A percentile compares a stretch with the other conserved stretches of the same genome.
phyloP scores from a whole-genome alignment of 1,140 invertebrate genomes.

The Drosophila quadrilineata region DNA sequence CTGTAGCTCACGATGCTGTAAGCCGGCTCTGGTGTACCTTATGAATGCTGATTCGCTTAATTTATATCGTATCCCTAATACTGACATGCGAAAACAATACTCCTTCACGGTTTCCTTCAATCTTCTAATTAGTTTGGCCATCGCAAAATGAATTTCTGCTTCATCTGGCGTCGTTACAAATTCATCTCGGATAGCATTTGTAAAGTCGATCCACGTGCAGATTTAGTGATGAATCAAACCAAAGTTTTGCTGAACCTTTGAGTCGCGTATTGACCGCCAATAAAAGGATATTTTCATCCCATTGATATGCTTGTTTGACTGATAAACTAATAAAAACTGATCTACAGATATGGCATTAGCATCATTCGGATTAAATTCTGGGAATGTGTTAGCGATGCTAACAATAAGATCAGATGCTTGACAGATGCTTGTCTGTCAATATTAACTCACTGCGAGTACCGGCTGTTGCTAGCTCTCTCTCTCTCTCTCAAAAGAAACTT shows the following conservation, averaged over 20 bases:
- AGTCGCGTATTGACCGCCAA: too few species aligned
- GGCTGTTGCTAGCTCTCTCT: neutral
- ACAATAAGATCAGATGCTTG: neutral
- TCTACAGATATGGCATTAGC: too few species aligned
- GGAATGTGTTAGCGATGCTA: too few species aligned
- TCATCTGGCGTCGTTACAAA: neutral
- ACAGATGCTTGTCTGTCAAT: neutral
- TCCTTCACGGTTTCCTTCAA: neutral
- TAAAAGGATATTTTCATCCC: too few species aligned
- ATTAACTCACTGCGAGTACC: neutral
- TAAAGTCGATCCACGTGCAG: neutral
- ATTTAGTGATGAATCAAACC: too few species aligned
- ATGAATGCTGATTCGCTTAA: neutral
- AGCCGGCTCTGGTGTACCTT: neutral
- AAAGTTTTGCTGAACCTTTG: too few species aligned
- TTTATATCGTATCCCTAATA: neutral
- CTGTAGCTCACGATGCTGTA: neutral
- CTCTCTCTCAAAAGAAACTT: neutral
- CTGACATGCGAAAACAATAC: neutral
- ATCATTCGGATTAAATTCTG: too few species aligned
- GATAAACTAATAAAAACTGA: too few species aligned
- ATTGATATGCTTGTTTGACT: too few species aligned
- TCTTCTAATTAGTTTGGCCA: neutral
- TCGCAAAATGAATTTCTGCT: neutral
- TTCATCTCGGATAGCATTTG: neutral